Percentiles rank a stretch among this genome's conserved stretches.
Evolutionary conservation across 2,797 vertebrate species (phyloP).

Genomic region (Falco columbarius): DNA sequence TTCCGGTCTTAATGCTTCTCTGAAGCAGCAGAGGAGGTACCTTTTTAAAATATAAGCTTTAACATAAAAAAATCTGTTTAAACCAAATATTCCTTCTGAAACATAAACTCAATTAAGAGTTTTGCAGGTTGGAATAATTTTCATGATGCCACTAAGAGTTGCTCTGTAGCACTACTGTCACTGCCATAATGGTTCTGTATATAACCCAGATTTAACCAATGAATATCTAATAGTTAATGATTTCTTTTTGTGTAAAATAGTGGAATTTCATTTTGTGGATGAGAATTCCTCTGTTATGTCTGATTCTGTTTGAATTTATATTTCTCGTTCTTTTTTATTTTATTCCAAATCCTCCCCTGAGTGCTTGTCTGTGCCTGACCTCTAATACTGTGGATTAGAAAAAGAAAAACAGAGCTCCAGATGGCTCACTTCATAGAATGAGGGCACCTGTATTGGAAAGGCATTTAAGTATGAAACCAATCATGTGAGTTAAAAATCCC

Average conservation of each 20-base stretch:
- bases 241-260: not conserved
- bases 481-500: not conserved
- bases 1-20: not conserved
- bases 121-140: not conserved
- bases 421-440: not conserved
- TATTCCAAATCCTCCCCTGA: not conserved
- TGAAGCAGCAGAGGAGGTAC: not conserved
- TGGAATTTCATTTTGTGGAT: not conserved
- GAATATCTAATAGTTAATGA: not conserved
- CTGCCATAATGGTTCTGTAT: not conserved
- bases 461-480: not conserved
- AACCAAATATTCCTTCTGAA: not conserved
- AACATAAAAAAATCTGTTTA: not conserved
- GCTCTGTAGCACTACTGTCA: not conserved
- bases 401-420: not conserved
- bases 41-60: not conserved
- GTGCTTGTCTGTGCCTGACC: not conserved
- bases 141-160: not conserved
- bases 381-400: conserved; percentile 10
- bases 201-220: not conserved
- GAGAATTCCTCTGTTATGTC: not conserved
- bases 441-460: not conserved
- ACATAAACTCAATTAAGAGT: not conserved
- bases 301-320: not conserved
- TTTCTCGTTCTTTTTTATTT: not conserved